These are phyloP conservation scores for Sarcophaga subvicina DNA, from an alignment of 2,888 invertebrate species.

Conservation along the genomic window DNA sequence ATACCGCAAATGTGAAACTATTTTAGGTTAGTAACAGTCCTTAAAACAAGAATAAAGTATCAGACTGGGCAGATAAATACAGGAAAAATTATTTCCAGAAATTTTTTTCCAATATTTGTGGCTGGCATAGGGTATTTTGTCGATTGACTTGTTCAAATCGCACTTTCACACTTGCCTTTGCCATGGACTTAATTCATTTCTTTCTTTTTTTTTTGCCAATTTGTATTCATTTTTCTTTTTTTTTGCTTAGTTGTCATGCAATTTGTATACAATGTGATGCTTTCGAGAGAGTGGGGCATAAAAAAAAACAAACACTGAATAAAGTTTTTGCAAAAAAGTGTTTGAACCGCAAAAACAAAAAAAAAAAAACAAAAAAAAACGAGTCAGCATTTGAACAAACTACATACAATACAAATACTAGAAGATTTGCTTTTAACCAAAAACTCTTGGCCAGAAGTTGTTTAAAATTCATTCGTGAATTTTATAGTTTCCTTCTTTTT, in stretches of 20 bases:
- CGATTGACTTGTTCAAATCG: neutral
- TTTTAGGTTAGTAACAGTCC: no score
- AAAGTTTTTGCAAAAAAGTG: slow-evolving; percentile 29
- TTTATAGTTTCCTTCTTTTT: slow-evolving; percentile 59
- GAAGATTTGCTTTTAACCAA: slow-evolving; percentile 61
- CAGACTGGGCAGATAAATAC: no score
- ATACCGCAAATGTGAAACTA: no score
- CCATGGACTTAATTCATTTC: no score
- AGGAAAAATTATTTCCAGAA: no score
- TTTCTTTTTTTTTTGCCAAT: neutral
- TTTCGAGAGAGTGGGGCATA: slow-evolving; percentile 50
- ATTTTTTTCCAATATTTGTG: no score
- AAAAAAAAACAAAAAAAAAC: no score
- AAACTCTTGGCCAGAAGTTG: slow-evolving; percentile 62
- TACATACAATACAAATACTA: slow-evolving; percentile 57
- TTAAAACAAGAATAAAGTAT: no score
- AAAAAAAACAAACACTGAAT: slow-evolving; percentile 48
- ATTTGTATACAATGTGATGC: slow-evolving; percentile 63
- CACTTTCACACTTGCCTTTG: no score
- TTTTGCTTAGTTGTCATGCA: slow-evolving; percentile 58
- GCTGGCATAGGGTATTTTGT: no score
- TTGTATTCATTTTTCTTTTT: neutral
- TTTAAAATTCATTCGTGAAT: slow-evolving; percentile 58
- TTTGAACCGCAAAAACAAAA: slow-evolving; percentile 35
- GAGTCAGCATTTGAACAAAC: slow-evolving; percentile 44